Conservation (phyloP, 2,888 invertebrate species). For the Rotaria socialis region DNA sequence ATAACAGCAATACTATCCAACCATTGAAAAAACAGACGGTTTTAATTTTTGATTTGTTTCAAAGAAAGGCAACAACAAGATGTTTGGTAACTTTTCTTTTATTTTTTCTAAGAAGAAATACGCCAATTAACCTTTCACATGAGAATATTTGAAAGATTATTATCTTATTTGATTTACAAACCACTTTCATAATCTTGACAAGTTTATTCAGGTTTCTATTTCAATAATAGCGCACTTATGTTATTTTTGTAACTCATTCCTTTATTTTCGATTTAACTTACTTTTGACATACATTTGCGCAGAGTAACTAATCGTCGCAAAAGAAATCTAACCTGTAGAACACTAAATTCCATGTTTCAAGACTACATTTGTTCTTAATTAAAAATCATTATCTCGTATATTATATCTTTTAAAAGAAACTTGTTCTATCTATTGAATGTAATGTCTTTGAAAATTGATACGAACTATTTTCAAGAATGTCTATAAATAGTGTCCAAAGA, state of each 20-base stretch:
- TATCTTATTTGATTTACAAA: background rate
- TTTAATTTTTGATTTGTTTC: background rate
- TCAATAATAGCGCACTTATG: too few species aligned
- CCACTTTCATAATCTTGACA: slow-evolving; percentile 5
- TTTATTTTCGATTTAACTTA: too few species aligned
- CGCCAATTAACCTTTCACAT: background rate
- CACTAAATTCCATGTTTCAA: too few species aligned
- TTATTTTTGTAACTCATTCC: too few species aligned
- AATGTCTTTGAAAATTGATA: slow-evolving; percentile 12
- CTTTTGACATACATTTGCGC: too few species aligned
- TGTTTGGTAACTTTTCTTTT: background rate
- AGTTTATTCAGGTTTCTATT: background rate
- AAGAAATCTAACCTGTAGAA: too few species aligned
- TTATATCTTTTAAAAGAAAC: background rate
- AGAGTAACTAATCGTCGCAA: too few species aligned
- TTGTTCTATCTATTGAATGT: background rate
- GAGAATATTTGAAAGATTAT: background rate
- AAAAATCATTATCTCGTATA: too few species aligned
- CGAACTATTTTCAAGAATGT: slow-evolving; percentile 3
- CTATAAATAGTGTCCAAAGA: slow-evolving; percentile 22
- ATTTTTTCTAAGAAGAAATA: background rate
- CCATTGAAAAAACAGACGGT: slow-evolving; percentile 10
- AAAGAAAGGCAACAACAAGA: background rate
- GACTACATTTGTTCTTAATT: too few species aligned
- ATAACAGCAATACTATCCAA: background rate